Evolutionary conservation across 2,888 invertebrate genomes (phyloP), one percentile per base, ranked within the genome.

Genomic region (Xestia sexstrigata): DNA sequence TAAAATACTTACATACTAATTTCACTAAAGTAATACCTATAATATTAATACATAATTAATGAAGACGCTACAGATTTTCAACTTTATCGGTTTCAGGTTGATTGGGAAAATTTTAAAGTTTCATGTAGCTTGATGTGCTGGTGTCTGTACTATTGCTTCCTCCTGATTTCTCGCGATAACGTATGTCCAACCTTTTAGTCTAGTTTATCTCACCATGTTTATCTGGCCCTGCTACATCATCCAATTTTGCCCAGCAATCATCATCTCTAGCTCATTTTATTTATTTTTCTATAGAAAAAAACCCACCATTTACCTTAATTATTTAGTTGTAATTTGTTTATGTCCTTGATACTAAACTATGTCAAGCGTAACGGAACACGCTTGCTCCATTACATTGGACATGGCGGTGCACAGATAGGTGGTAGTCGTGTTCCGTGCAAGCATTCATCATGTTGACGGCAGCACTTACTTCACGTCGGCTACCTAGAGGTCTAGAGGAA

Each of bases 261-360:
- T 42, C 79, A 71, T 55, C 20, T 30, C 7, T 13, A 23, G 6
- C 20, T 13, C 20, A 42, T 30, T 62, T 62, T 17, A 47, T 62
- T 17, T 45, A 23, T 74, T 39, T 35, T 23, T 49, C 23, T 17
- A 52, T 52, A 23, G 7, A 35, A 7, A 15, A 71, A 66, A 73
- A 35, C 17, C 13, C 13, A 26, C 26, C 4, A 47, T 39, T 39
- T 52, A 52, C 8, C 15, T 55, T 23, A 69, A 75, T 74, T 0
- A 35, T 79, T 74, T 62, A 39, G 60, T 49, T 49, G 55, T 76
- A 58, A 69, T 81, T 69, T 55, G 47, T 68, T 7, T 11, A 42
- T 11, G 79, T 49, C 81, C 81, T 81, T 83, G 83, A 81, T 70
- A 70, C 23, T 1, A 42, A 52, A 55, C 26, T 49, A 68, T 82